A percentile compares a stretch with the other conserved stretches of the same genome.
phyloP scores from a whole-genome alignment of 2,888 invertebrate species.

The Heliconius erato region DNA sequence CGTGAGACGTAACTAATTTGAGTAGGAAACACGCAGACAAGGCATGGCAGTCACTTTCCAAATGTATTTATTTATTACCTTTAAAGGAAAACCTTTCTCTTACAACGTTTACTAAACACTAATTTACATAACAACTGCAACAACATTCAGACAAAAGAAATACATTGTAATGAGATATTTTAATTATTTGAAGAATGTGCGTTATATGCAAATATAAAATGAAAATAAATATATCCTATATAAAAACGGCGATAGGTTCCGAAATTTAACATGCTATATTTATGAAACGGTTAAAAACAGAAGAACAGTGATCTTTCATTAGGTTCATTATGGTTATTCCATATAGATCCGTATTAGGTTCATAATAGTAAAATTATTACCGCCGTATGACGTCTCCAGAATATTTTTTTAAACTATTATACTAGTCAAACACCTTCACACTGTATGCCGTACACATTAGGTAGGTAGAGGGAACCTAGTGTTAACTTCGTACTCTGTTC shows the following conservation, averaged over 20 bases:
- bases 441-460: no score
- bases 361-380: no score
- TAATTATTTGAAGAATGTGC: background rate
- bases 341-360: no score
- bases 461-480: no score
- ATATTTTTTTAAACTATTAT: no score
- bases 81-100: constrained; percentile 28
- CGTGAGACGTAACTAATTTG: background rate
- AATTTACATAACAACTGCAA: background rate
- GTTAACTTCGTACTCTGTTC: no score
- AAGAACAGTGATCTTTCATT: background rate
- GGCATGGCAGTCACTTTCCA: constrained; percentile 22
- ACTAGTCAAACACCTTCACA: no score
- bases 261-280: background rate
- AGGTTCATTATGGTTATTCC: no score
- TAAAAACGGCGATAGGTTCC: background rate
- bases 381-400: no score
- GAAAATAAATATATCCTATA: background rate
- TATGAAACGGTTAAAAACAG: background rate
- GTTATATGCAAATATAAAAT: background rate
- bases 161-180: background rate
- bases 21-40: background rate
- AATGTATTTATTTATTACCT: constrained; percentile 15
- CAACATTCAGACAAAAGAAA: background rate
- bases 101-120: background rate